phyloP scores from a whole-genome alignment of 2,888 invertebrate species.

The Oxyteleia sp. region DNA sequence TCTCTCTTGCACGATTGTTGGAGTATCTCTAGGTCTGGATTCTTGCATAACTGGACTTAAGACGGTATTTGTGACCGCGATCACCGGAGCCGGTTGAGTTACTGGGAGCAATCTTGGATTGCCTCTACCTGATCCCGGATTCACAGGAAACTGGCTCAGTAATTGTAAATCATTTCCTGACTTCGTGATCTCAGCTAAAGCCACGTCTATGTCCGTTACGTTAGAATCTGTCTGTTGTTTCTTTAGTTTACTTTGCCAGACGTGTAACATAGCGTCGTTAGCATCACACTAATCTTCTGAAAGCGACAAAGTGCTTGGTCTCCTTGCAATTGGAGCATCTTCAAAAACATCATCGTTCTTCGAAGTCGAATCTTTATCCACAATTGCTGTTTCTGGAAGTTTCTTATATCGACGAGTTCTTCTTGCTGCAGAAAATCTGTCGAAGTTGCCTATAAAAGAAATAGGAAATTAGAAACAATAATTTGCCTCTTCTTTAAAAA shows the following conservation, averaged over 20 bases:
- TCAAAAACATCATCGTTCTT: constrained; percentile 67
- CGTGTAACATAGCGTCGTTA: constrained; percentile 88
- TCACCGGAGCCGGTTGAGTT: constrained; percentile 83
- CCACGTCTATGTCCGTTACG: constrained; percentile 84
- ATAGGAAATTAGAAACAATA: constrained; percentile 11
- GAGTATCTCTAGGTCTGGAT: constrained; percentile 83
- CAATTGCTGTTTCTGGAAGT: constrained; percentile 83
- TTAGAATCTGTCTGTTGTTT: constrained; percentile 76
- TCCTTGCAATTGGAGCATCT: constrained; percentile 53
- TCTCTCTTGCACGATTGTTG: constrained; percentile 82
- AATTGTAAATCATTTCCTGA: constrained; percentile 87
- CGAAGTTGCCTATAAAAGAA: constrained; percentile 91
- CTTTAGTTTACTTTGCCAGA: constrained; percentile 92
- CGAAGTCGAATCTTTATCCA: constrained; percentile 40
- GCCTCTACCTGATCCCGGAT: constrained; percentile 55
- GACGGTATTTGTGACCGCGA: constrained; percentile 86
- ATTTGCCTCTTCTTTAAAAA: neutral
- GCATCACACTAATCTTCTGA: constrained; percentile 85
- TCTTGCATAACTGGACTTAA: constrained; percentile 87
- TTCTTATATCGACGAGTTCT: constrained; percentile 94
- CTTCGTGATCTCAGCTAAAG: constrained; percentile 85
- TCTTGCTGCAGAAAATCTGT: constrained; percentile 94
- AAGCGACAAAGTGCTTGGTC: constrained; percentile 82
- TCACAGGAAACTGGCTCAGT: constrained; percentile 86
- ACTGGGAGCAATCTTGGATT: constrained; percentile 78